These are phyloP conservation scores for Sphenopsis melanotis DNA, from an alignment of 2,797 vertebrate genomes.

Conservation along the genomic window DNA sequence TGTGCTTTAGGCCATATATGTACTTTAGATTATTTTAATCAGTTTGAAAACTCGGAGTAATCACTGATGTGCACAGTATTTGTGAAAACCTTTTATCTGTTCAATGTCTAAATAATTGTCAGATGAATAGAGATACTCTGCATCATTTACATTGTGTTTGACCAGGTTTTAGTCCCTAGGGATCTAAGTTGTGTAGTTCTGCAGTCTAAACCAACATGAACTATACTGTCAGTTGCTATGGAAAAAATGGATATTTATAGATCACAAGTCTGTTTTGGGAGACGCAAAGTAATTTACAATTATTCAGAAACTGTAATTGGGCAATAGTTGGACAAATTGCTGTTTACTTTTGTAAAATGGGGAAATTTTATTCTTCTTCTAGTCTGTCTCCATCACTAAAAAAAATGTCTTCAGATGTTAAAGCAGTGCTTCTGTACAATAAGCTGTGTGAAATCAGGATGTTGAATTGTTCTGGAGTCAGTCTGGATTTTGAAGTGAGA, in stretches of 20 bases:
- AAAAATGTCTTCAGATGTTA: background rate
- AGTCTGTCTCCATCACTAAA: background rate
- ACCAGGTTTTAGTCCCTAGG: background rate
- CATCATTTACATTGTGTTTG: background rate
- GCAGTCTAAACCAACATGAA: background rate
- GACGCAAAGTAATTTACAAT: background rate
- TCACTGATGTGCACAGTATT: background rate
- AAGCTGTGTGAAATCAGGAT: background rate
- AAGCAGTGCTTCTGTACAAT: background rate
- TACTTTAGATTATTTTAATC: background rate
- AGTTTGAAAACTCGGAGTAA: background rate
- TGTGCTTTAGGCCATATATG: background rate
- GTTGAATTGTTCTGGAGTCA: background rate
- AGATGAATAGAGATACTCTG: background rate
- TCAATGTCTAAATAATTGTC: background rate
- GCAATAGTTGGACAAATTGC: background rate
- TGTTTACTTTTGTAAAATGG: rapidly evolving
- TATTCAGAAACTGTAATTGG: background rate
- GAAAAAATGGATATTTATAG: background rate
- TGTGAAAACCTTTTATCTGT: background rate
- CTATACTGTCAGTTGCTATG: rapidly evolving
- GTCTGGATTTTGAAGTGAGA: background rate
- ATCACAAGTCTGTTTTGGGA: background rate
- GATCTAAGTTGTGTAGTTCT: background rate
- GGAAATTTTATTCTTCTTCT: background rate